Evolutionary conservation across 2,888 invertebrate species (phyloP), one percentile per base, ranked within the genome.

Genomic region (Agriopis leucophaearia): DNA sequence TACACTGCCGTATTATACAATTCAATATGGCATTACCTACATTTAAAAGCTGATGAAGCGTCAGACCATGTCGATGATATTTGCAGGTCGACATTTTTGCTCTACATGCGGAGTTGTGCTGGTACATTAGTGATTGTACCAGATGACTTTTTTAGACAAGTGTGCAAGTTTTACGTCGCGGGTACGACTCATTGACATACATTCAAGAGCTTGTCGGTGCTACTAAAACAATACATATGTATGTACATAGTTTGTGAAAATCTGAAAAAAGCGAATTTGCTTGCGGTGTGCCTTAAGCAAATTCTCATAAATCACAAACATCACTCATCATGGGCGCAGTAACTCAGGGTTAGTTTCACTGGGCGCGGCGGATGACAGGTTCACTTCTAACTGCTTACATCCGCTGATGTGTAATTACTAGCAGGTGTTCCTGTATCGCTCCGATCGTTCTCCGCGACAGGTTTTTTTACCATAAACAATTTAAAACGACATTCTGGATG

Each of bases 341-440:
- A 81, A 82, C 75, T 74, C 78, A 76, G 76, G 76, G 78, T 76
- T 83, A 83, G 85, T 88, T 88, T 86, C 87, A 81, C 84, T 83
- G 56, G 64, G 64, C 56, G 68, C 64, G 68, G 45, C 76, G 76
- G 80, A 78, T 83, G 86, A 83, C 87, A 73, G 77, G 82, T 84
- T 86, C 76, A 76, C 74, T 66, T 79, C 82, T 84, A 83, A 85
- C 79, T 85, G 76, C 83, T 77, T 77, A 81, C 77, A 81, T 83
- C 86, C 83, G 83, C 78, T 84, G 79, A 75, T 78, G 74, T 84
- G 79, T 85, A 87, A 88, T 88, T 88, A 81, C 80, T 73, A 74
- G 81, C 88, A 89, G 88, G 88, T 90, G 89, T 82, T 79, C 78
- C 78, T 65, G 78, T 61, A 71, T 67, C 72, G 73, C 74, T 77